Base-by-base conservation (phyloP, 2,113 vertebrate species). In the Perca fluviatilis region DNA sequence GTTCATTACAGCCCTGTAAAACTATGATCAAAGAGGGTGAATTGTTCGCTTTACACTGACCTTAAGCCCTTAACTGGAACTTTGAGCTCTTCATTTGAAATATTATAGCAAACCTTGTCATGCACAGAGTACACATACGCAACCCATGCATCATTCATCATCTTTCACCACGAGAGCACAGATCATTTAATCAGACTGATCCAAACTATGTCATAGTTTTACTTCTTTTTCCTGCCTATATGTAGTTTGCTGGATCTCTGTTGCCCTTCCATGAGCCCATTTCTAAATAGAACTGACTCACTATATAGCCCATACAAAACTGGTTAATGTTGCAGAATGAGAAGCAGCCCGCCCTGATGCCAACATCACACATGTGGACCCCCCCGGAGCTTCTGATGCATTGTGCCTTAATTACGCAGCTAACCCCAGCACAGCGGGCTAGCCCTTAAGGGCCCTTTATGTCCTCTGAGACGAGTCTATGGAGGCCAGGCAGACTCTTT, bases 361-460 rank as follows among this genome's bases (percentile, higher is more conserved):
- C 51, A 40, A 64, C 77, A 79, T 69, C 77, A 70, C 25, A 66
- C 83, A 80, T 54, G 70, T 79, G 63, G 86, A 68, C 49, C 69
- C 88, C 88, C 87, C 57, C 72, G 43, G 80, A 77, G 68, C 15
- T 25, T 61, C 40, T 50, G 15, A 72, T 60, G 79, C 84, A 74
- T 86, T 89, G 75, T 77, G 80, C 76, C 78, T 92, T 92, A 92
- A 94, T 93, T 89, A 94, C 71, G 47, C 67, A 47, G 77, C 89
- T 60, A 84, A 83, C 66, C 30, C 64, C 84, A 58, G 74, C 47
- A 33, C 83, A 53, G 80, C 50, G 10, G 47, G 70, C 58, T 1
- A 51, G 51, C 72, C 76, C 87, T 83, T 77, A 57, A 70, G 87
- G 83, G 75, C 76, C 61, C 82, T 82, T 86, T 79, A 68, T 89